These are phyloP conservation scores for Candidula unifasciata DNA, from an alignment of 2,888 invertebrate species.

Conservation along the genomic window DNA sequence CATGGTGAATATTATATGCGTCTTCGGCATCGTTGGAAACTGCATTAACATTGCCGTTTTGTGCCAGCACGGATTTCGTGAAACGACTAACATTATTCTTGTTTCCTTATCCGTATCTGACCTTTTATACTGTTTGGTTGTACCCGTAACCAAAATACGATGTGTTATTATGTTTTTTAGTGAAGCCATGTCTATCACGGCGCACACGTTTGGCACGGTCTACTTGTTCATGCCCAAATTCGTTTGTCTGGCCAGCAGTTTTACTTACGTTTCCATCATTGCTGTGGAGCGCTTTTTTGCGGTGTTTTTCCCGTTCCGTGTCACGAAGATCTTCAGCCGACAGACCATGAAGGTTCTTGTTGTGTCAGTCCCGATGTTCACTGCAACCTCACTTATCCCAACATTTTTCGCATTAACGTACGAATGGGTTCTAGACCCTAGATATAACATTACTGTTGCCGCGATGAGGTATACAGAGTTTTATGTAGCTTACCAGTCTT, in stretches of 20 bases:
- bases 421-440: not conserved
- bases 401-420: constrained; percentile 28
- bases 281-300: constrained; percentile 35
- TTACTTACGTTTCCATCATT: constrained; percentile 16
- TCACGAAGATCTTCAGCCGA: constrained; percentile 19
- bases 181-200: not conserved
- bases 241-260: constrained; percentile 24
- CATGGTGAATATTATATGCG: constrained; percentile 12
- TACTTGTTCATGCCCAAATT: constrained; percentile 32
- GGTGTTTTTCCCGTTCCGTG: constrained; percentile 17
- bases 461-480: constrained; percentile 18
- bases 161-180: not conserved
- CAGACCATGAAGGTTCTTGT: not conserved
- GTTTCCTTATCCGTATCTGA: constrained; percentile 28
- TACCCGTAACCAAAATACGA: not conserved
- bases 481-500: constrained; percentile 4
- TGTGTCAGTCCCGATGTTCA: not conserved
- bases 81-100: constrained; percentile 31
- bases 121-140: not conserved
- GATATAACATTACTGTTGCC: constrained; percentile 3
- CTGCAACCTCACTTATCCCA: not conserved
- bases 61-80: constrained; percentile 28
- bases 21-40: constrained; percentile 33
- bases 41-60: constrained; percentile 35
- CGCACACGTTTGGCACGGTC: constrained; percentile 21